A percentile compares a stretch with the other conserved stretches of the same genome.
Evolutionary conservation across 1,140 invertebrate genomes (phyloP).

Genomic region (Panagrolaimus sp.): DNA sequence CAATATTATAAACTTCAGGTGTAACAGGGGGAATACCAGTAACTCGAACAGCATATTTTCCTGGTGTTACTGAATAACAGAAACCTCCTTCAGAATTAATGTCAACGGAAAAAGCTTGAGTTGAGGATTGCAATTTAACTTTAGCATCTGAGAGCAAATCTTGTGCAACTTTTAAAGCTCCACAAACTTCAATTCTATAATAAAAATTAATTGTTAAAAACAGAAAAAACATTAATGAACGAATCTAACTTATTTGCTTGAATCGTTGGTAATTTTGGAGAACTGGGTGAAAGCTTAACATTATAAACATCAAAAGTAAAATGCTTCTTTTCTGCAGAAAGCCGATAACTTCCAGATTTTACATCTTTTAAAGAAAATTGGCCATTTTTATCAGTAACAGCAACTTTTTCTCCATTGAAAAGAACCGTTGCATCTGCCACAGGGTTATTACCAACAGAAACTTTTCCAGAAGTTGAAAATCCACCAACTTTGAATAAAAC

Average conservation of each 20-base stretch:
- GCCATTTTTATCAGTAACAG: neutral
- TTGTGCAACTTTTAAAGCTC: neutral
- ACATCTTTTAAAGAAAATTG: neutral
- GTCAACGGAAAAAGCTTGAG: neutral
- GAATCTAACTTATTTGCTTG: neutral
- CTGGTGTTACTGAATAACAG: neutral
- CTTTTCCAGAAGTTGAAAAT: neutral
- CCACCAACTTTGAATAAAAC: neutral
- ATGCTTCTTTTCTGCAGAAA: constrained; percentile 2
- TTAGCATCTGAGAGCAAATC: neutral
- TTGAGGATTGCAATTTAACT: neutral
- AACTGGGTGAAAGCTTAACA: neutral
- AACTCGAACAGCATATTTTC: neutral
- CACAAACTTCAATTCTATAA: constrained; percentile 8
- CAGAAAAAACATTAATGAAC: neutral
- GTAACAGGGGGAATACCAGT: neutral
- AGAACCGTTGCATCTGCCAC: neutral
- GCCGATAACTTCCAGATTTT: neutral
- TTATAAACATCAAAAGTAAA: neutral
- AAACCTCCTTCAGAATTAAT: neutral
- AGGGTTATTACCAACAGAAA: neutral
- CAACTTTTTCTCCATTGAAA: constrained; percentile 4
- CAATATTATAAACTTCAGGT: neutral
- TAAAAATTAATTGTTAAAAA: neutral
- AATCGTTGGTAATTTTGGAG: neutral